Percentiles rank a stretch among this genome's conserved stretches.
Evolutionary conservation across 1,140 invertebrate genomes (phyloP).

Genomic region (Apis laboriosa): DNA sequence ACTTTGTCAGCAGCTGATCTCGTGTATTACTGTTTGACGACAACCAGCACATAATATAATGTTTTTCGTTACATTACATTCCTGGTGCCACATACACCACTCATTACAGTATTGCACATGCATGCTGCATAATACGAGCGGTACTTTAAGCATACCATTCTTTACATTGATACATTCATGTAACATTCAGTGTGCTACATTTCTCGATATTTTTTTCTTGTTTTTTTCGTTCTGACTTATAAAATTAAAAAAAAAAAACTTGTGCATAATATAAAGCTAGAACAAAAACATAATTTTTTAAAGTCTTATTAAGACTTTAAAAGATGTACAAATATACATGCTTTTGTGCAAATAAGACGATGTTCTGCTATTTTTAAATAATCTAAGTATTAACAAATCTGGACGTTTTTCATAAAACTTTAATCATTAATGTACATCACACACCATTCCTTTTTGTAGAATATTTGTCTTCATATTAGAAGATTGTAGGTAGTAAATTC

Average conservation of each 20-base stretch:
- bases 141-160: conserved; percentile 64
- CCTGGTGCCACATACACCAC: conserved; percentile 73
- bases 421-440: conserved; percentile 54
- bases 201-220: conserved; percentile 43
- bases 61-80: conserved; percentile 75
- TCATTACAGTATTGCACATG: conserved; percentile 74
- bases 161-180: conserved; percentile 65
- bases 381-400: conserved; percentile 47
- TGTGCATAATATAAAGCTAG: conserved; percentile 29
- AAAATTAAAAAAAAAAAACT: conserved; percentile 7
- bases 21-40: conserved; percentile 90
- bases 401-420: conserved; percentile 42
- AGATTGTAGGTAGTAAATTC: conserved; percentile 50
- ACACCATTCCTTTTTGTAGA: conserved; percentile 58
- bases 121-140: conserved; percentile 70
- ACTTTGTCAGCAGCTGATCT: conserved; percentile 94
- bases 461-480: conserved; percentile 51
- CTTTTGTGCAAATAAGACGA: conserved; percentile 22
- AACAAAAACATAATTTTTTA: conserved; percentile 24
- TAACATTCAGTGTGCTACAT: conserved; percentile 63
- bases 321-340: conserved; percentile 32
- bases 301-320: conserved; percentile 28
- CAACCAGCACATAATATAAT: conserved; percentile 68
- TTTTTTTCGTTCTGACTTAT: conserved; percentile 29
- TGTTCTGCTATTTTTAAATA: conserved; percentile 47